Conservation (phyloP, 2,113 vertebrate species). For the Choloepus hoffmanni region DNA sequence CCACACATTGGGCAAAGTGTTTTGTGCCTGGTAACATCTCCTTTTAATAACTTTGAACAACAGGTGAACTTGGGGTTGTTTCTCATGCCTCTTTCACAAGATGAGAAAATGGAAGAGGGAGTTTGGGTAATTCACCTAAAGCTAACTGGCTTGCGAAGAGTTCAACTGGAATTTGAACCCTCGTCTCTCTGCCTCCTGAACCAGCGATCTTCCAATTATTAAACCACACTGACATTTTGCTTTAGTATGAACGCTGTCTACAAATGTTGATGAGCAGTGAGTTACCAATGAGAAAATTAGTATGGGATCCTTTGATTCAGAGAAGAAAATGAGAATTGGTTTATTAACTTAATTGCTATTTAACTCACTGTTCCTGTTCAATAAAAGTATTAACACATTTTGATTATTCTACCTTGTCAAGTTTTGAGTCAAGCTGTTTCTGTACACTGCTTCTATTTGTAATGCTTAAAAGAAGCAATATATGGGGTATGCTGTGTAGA, state of each 20-base stretch:
- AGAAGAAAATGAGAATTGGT: slow-evolving; percentile 16
- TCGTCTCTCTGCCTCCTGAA: background rate
- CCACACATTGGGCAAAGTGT: background rate
- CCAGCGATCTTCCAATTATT: background rate
- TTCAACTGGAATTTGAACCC: background rate
- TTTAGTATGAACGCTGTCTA: background rate
- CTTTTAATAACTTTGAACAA: background rate
- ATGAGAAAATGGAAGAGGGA: background rate
- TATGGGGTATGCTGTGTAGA: background rate
- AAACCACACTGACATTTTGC: background rate
- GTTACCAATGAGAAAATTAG: slow-evolving; percentile 33
- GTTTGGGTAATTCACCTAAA: background rate
- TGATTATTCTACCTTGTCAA: background rate
- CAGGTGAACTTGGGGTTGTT: background rate
- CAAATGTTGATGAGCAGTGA: background rate
- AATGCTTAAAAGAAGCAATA: background rate
- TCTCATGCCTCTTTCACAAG: background rate
- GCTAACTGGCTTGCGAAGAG: background rate
- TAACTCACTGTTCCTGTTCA: slow-evolving; percentile 4
- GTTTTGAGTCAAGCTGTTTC: background rate
- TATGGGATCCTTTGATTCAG: background rate
- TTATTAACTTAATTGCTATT: slow-evolving; percentile 32
- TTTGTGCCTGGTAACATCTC: background rate
- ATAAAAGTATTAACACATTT: background rate
- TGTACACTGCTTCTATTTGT: background rate